Base-by-base conservation (phyloP, 2,888 invertebrate genomes). In the Rhaphigaster nebulosa region DNA sequence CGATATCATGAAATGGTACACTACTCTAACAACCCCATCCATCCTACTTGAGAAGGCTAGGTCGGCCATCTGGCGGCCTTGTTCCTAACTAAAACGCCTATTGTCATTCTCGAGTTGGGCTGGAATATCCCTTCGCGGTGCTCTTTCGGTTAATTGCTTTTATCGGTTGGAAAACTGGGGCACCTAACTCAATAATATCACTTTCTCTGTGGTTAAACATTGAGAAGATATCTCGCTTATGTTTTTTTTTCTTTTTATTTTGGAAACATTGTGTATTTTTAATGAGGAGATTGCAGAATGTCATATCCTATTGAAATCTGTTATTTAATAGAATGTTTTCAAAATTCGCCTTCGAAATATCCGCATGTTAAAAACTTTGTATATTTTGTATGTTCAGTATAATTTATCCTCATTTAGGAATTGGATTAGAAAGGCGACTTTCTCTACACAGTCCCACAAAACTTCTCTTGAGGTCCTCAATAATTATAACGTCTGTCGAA, bases 101-200 rank as follows among this genome's bases (percentile, higher is more conserved):
- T 76, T 76, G 70, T 76, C 70, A 76, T 76, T 76, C 38, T 20
- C 70, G 38, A 76, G 65, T 65, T 23, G 65, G 65, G 65, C 29
- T 29, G 65, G 70, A 76, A 34, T 34, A 23, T 76, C 70, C 70
- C 34, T 38, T 76, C 70, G 34, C 70, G 34, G 10, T 76, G 34
- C 70, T 76, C 34, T 76, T 76, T 76, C 70, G 70, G 70, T 76
- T 76, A 76, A 76, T 76, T 76, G 70, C 70, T 76, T 76, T 76
- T 38, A 34, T 76, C 70, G 70, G 34, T 76, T 6, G 70, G 70
- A 76, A 76, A 76, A 76, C 70, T 76, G 70, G 70, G 70, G 20
- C 70, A 38, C 20, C 70, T 38, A 76, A 76, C 70, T 76, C 38
- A 76, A 76, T 76, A 76, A 76, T 76, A 76, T 38, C 70, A 38